These are phyloP conservation scores for Heloderma charlesbogerti DNA, from an alignment of 2,113 vertebrate genomes.

Conservation along the genomic window DNA sequence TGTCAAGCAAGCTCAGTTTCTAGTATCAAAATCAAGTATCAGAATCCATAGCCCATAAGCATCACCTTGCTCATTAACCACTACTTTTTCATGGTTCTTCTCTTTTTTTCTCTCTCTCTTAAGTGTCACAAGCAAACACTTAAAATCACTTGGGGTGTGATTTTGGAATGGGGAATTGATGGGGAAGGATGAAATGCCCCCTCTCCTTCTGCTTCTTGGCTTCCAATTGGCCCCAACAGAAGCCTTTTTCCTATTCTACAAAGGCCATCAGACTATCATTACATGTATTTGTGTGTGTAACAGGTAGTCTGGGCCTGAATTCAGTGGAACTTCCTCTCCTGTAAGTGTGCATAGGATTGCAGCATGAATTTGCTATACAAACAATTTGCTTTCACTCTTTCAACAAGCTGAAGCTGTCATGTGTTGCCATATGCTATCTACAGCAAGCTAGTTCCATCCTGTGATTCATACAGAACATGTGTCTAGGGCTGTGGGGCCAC, in stretches of 20 bases:
- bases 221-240: background rate
- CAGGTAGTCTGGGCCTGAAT: background rate
- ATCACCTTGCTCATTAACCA: too few relatives aligned
- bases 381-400: slow-evolving; percentile 11
- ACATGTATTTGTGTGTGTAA: background rate
- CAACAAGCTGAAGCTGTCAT: slow-evolving; percentile 45
- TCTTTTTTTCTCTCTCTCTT: too few relatives aligned
- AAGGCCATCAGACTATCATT: background rate
- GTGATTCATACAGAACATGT: background rate
- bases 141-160: background rate
- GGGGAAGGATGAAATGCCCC: background rate
- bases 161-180: background rate
- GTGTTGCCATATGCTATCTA: background rate
- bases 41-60: too few relatives aligned
- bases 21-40: background rate
- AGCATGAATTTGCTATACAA: slow-evolving; percentile 2
- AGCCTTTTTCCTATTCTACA: background rate
- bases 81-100: too few relatives aligned
- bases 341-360: background rate
- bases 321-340: background rate
- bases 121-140: too few relatives aligned
- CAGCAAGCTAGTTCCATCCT: background rate
- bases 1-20: background rate
- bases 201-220: background rate
- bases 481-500: too few relatives aligned